phyloP scores from a whole-genome alignment of 2,113 vertebrate genomes.

The Zeus faber region DNA sequence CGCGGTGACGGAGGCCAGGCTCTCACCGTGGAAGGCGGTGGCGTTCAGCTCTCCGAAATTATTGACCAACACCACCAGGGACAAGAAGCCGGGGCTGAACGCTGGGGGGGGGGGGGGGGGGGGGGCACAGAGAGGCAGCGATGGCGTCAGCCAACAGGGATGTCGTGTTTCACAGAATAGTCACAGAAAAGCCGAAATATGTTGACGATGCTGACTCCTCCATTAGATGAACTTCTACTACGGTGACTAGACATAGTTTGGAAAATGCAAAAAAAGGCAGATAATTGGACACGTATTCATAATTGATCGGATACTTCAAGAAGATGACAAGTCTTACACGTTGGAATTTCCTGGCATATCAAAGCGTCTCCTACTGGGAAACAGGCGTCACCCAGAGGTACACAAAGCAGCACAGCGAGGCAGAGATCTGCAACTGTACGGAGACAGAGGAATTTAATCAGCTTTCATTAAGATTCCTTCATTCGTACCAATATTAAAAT shows the following conservation, averaged over 20 bases:
- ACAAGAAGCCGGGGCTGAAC: conserved; percentile 41
- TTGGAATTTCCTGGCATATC: conserved; percentile 48
- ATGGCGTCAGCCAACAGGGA: too few species aligned
- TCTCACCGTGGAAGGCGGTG: conserved; percentile 45
- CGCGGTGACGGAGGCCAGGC: conserved; percentile 50
- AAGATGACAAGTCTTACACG: conserved; percentile 47
- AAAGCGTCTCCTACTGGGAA: neutral
- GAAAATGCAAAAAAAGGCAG: neutral
- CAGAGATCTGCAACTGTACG: too few species aligned
- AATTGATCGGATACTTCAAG: too few species aligned
- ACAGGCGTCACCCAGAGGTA: conserved; percentile 24
- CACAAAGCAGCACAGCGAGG: conserved; percentile 30
- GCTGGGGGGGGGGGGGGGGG: conserved; percentile 42
- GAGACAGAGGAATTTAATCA: too few species aligned
- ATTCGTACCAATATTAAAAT: neutral
- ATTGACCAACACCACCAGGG: conserved; percentile 33
- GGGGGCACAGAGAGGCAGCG: too few species aligned
- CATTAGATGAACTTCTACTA: neutral
- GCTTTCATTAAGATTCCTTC: too few species aligned
- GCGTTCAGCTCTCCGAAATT: conserved; percentile 56
- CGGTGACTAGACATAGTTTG: neutral
- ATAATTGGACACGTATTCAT: neutral
- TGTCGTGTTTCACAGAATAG: too few species aligned
- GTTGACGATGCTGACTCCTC: too few species aligned
- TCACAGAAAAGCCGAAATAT: too few species aligned